Base-by-base conservation (phyloP, 2,113 vertebrate genomes). In the western clawed frog (Xenopus tropicalis) region DNA sequence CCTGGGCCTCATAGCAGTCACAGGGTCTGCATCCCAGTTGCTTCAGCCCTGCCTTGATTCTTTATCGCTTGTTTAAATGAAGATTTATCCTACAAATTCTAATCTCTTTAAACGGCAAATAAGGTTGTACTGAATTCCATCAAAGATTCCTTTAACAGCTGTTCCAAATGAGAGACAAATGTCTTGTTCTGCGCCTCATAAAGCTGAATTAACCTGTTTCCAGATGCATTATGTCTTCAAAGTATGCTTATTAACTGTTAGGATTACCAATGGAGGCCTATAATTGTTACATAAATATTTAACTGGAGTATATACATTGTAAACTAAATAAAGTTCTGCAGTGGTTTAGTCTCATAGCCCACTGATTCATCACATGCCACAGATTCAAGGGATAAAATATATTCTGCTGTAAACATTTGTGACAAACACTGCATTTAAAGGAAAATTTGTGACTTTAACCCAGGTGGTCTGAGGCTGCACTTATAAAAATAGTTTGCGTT, bases 261-360 rank as follows among this genome's bases (percentile, higher is more conserved):
- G 83, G 78, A 75, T 80, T 43, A 74, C 81, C 77, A 82, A 77
- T 88, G 43, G 88, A 91, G 88, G 83, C 85, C 78, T 84, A 80
- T 77, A 80, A 85, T 66, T 81, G 43, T 19, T 77, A 68, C 80
- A 83, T 89, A 92, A 91, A 91, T 89, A 91, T 92, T 91, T 91
- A 89, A 76, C 84, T 70, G 64, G 76, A 82, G 79, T 0, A 44
- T 72, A 83, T 86, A 80, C 75, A 81, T 89, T 79, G 82, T 78
- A 78, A 80, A 63, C 62, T 80, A 80, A 83, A 88, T 79, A 72
- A 77, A 80, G 66, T 22, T 65, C 68, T 77, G 19, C 78, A 52
- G 77, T 80, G 82, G 78, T 73, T 71, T 82, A 83, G 77, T 85
- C 81, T 61, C 63, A 80, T 80, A 0, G 5, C 84, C 88, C 83